Evolutionary conservation across 1,140 invertebrate genomes (phyloP).

Genomic region (Drosophila elegans): DNA sequence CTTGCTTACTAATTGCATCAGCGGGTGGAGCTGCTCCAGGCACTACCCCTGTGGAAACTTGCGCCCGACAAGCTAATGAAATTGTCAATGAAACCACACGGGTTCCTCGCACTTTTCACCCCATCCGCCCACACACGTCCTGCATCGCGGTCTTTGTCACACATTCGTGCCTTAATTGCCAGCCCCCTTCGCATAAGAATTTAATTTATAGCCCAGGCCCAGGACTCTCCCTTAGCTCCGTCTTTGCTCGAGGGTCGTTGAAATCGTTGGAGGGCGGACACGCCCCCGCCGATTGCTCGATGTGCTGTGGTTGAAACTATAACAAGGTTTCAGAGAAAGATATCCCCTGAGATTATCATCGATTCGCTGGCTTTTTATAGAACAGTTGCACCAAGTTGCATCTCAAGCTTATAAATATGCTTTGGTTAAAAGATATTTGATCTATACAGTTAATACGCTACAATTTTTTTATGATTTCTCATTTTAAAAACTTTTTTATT

Average conservation of each 20-base stretch:
- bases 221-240: conserved; percentile 47
- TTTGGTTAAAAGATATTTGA: background rate
- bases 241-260: conserved; percentile 44
- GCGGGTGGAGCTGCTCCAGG: conserved; percentile 22
- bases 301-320: conserved; percentile 49
- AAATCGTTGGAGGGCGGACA: conserved; percentile 8
- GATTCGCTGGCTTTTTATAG: background rate
- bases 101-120: conserved; percentile 1
- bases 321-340: conserved; percentile 34
- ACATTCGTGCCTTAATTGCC: conserved; percentile 65
- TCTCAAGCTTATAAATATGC: background rate
- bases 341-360: background rate
- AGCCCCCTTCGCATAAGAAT: conserved; percentile 59
- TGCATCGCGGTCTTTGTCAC: conserved; percentile 8
- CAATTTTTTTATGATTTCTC: too few species aligned
- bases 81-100: conserved; percentile 70
- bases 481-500: background rate
- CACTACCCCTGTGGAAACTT: conserved; percentile 28
- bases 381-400: too few species aligned
- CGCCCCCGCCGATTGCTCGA: conserved; percentile 44
- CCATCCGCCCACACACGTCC: background rate
- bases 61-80: conserved; percentile 64
- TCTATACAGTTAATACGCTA: too few species aligned
- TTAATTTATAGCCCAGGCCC: conserved; percentile 71
- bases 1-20: conserved; percentile 66